These are phyloP conservation scores for Amiota mariae DNA, from an alignment of 2,888 invertebrate genomes.

Conservation along the genomic window DNA sequence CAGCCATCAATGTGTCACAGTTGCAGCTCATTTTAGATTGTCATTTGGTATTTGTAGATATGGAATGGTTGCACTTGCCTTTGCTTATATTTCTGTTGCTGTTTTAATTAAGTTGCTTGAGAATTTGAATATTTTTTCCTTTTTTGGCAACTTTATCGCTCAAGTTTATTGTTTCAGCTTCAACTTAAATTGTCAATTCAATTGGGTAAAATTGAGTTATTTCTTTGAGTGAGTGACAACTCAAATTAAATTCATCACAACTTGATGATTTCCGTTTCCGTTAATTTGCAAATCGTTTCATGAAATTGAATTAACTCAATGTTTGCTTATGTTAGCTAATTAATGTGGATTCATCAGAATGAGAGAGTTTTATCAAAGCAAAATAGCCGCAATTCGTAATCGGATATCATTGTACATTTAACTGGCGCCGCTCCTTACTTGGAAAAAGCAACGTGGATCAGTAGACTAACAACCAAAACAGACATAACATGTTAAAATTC, in stretches of 20 bases:
- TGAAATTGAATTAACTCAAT: no score
- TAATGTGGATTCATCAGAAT: slow-evolving; percentile 17
- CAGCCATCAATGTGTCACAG: slow-evolving; percentile 48
- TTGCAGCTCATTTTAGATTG: slow-evolving; percentile 24
- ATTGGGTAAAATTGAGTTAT: no score
- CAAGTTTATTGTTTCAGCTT: slow-evolving; percentile 28
- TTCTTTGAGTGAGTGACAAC: slow-evolving; percentile 12
- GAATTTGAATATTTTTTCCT: slow-evolving; percentile 11
- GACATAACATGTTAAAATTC: neutral
- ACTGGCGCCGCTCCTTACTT: slow-evolving; percentile 54
- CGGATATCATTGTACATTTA: slow-evolving; percentile 54
- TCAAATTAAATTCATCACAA: slow-evolving; percentile 9
- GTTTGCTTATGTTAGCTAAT: slow-evolving; percentile 27
- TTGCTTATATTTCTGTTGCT: neutral
- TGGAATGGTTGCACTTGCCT: neutral
- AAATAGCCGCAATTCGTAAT: slow-evolving; percentile 49
- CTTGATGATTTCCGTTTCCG: slow-evolving; percentile 60
- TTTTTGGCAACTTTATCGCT: slow-evolving; percentile 43
- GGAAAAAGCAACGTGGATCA: slow-evolving; percentile 41
- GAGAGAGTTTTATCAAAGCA: slow-evolving; percentile 28
- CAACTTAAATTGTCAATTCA: neutral
- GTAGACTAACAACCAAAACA: neutral
- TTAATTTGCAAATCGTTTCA: slow-evolving; percentile 23
- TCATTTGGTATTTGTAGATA: slow-evolving; percentile 26
- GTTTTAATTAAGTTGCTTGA: slow-evolving; percentile 24